Evolutionary conservation across 2,888 invertebrate species (phyloP).

Genomic region (Schizaphis graminum): DNA sequence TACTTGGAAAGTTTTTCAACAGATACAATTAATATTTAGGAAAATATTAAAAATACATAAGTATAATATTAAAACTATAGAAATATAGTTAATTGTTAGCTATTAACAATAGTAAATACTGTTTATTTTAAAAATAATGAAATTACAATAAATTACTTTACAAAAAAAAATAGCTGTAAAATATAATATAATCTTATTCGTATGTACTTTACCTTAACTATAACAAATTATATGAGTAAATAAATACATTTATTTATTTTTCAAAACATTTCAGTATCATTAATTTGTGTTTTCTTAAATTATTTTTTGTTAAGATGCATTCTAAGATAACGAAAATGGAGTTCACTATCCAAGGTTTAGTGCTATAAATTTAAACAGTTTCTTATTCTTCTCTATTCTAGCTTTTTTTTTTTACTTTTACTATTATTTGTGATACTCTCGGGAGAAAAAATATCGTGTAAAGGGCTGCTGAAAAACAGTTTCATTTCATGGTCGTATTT

Average conservation of each 20-base stretch:
- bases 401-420: not conserved
- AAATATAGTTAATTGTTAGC: too few relatives aligned
- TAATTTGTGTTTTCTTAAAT: not conserved
- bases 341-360: not conserved
- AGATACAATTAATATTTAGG: too few relatives aligned
- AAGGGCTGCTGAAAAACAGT: not conserved
- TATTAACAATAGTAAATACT: not conserved
- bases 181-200: too few relatives aligned
- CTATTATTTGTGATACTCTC: constrained; percentile 25
- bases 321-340: not conserved
- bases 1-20: too few relatives aligned
- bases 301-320: not conserved
- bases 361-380: constrained; percentile 37
- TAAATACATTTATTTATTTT: not conserved
- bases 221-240: not conserved
- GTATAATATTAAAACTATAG: too few relatives aligned
- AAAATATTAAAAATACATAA: too few relatives aligned
- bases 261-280: not conserved
- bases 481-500: not conserved
- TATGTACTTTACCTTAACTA: not conserved
- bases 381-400: not conserved
- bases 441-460: not conserved
- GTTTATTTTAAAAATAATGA: not conserved
- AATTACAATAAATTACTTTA: not conserved
- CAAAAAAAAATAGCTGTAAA: not conserved